phyloP scores from a whole-genome alignment of 2,113 vertebrate species.

The Plecotus auritus region DNA sequence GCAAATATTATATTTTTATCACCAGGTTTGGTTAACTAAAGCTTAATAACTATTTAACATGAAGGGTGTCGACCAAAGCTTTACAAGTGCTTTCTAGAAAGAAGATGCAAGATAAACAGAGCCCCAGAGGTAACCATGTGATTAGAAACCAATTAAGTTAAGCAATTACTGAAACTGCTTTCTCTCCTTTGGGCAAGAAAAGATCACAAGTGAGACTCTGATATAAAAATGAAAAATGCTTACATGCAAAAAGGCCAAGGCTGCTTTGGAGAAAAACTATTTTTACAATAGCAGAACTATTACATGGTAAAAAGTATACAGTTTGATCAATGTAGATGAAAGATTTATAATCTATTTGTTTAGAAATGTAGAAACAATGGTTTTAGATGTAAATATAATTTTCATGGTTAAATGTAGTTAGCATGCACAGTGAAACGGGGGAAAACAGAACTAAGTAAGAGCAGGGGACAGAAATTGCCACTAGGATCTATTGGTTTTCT shows the following conservation, averaged over 20 bases:
- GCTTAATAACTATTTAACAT: conserved; percentile 41
- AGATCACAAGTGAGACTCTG: conserved; percentile 55
- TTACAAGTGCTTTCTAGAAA: conserved; percentile 63
- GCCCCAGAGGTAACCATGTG: conserved; percentile 63
- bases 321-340: background rate
- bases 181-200: conserved; percentile 63
- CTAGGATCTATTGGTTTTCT: conserved; percentile 18
- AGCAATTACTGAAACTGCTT: conserved; percentile 66
- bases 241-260: conserved; percentile 51
- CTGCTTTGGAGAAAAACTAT: conserved; percentile 32
- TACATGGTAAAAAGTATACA: conserved; percentile 38
- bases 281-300: conserved; percentile 39
- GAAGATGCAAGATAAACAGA: conserved; percentile 63
- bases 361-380: conserved; percentile 33
- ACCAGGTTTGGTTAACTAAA: conserved; percentile 43
- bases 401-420: conserved; percentile 52
- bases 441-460: conserved; percentile 30
- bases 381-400: conserved; percentile 39
- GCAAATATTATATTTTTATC: conserved; percentile 43
- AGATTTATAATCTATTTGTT: conserved; percentile 45
- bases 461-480: conserved; percentile 49
- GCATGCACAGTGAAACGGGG: background rate
- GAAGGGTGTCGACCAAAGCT: conserved; percentile 44
- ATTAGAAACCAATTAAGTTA: conserved; percentile 74
- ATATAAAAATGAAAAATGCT: conserved; percentile 66